phyloP scores from a whole-genome alignment of 2,797 vertebrate species.

The Pseudochromis fuscus region DNA sequence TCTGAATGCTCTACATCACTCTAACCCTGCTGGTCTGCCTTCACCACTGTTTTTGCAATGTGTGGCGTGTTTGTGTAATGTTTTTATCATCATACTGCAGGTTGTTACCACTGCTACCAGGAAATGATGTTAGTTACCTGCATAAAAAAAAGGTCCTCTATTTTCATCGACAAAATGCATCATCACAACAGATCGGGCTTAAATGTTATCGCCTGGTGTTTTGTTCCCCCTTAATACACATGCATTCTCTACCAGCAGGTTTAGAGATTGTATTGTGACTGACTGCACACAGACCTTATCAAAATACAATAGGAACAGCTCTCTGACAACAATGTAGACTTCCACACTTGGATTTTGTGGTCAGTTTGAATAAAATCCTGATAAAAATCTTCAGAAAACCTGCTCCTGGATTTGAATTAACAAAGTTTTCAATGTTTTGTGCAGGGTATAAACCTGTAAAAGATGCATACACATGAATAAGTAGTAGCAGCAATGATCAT shows the following conservation, averaged over 20 bases:
- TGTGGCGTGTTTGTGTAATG: conserved; percentile 4
- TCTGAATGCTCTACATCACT: not conserved
- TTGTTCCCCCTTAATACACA: not conserved
- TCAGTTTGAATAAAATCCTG: too few species aligned
- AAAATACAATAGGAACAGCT: not conserved
- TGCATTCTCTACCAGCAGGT: not conserved
- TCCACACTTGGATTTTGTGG: not conserved
- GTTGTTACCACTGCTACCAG: conserved; percentile 19
- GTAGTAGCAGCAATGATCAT: too few species aligned
- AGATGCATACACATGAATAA: too few species aligned
- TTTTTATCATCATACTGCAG: conserved; percentile 8
- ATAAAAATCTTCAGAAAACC: conserved; percentile 2
- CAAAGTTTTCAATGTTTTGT: too few species aligned
- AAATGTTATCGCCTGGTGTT: not conserved
- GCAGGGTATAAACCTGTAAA: too few species aligned
- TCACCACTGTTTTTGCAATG: not conserved
- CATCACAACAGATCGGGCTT: not conserved
- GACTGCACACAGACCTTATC: not conserved
- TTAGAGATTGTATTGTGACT: not conserved
- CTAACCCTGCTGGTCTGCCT: not conserved
- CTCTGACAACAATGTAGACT: not conserved
- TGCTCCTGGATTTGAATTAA: not conserved
- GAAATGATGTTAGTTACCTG: conserved; percentile 20
- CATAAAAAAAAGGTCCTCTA: not conserved
- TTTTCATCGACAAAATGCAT: not conserved